Percentiles rank a stretch among this genome's conserved stretches.
Conservation (phyloP, 2,888 invertebrate genomes). For the Tetheella fluctuosa region DNA sequence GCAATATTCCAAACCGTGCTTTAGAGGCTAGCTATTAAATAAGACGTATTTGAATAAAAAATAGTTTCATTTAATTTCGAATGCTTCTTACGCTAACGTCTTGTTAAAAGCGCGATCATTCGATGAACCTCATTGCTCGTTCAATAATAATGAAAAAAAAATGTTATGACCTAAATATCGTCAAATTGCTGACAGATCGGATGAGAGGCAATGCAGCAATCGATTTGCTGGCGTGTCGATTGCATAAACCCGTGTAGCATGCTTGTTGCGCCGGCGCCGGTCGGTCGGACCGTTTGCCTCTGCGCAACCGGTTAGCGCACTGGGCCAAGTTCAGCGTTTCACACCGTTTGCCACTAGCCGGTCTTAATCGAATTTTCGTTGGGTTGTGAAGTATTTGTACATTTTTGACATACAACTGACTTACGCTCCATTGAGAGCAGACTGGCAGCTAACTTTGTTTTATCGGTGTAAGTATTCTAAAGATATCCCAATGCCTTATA, state of each 20-base stretch:
- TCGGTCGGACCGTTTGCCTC: slow-evolving; percentile 14
- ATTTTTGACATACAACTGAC: background rate
- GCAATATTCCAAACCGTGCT: too few relatives aligned
- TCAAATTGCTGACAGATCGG: background rate
- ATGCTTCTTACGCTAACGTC: too few relatives aligned
- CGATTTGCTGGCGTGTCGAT: background rate
- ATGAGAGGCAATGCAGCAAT: background rate
- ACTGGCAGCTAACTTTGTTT: too few relatives aligned
- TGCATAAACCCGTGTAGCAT: background rate
- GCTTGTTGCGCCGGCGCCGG: background rate
- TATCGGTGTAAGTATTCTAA: too few relatives aligned
- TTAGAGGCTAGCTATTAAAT: too few relatives aligned
- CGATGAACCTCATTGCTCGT: background rate
- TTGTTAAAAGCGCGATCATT: too few relatives aligned
- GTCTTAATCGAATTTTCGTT: background rate
- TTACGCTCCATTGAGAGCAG: background rate
- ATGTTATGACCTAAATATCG: background rate
- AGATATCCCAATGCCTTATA: too few relatives aligned
- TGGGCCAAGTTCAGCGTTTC: background rate
- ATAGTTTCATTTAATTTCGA: too few relatives aligned
- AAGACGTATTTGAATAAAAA: too few relatives aligned
- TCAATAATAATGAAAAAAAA: background rate
- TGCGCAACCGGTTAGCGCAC: background rate
- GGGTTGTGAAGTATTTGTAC: background rate
- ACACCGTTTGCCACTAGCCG: background rate